Base-by-base conservation (phyloP, 1,140 invertebrate genomes). In the Diorhabda carinulata region DNA sequence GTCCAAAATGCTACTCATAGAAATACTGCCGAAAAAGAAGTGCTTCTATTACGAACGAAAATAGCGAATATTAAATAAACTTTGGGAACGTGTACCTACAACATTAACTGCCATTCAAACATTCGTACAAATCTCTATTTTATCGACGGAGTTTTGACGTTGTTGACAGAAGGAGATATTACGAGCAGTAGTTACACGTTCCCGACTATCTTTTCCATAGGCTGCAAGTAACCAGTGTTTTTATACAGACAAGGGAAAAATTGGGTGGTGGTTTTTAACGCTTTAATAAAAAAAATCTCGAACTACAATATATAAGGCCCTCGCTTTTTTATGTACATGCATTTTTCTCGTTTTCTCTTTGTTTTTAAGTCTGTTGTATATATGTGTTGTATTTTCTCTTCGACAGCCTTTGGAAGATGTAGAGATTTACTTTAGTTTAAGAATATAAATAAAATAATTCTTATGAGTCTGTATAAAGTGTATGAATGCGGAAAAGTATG, bases 341-440 rank as follows among this genome's bases (percentile, higher is more conserved):
- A 66, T 70, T 64, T 56, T 45, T 67, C 58, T 73, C 70, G 74
- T 52, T 8, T 8, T 3, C 2, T 1, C 25, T 25, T 25, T 25
- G 25, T 25, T 52, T 52, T 52, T n/a, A n/a, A 52, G 6, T 64
- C 76, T 75, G 52, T 75, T 79, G 74, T 74, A 77, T 59, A 76
- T 76, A 76, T 68, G 43, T 73, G 70, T 63, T 70, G 65, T 66
- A 64, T 62, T 66, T 74, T 72, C 59, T 60, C 58, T 56, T 58
- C 6, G 67, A 69, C 72, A 81, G 79, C 79, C 79, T 72, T 75
- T 79, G 79, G 79, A 81, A 80, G 78, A 81, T 73, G 68, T 81
- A 78, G 76, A 43, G 44, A 70, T 69, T 52, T 8, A 52, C 66
- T 73, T 72, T 74, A 71, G 76, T 70, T 70, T 75, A 79, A 80